A percentile compares a stretch with the other conserved stretches of the same genome.
Evolutionary conservation across 92 coral and sea anemone genomes (phyloP).

Genomic region (Porites divaricata): DNA sequence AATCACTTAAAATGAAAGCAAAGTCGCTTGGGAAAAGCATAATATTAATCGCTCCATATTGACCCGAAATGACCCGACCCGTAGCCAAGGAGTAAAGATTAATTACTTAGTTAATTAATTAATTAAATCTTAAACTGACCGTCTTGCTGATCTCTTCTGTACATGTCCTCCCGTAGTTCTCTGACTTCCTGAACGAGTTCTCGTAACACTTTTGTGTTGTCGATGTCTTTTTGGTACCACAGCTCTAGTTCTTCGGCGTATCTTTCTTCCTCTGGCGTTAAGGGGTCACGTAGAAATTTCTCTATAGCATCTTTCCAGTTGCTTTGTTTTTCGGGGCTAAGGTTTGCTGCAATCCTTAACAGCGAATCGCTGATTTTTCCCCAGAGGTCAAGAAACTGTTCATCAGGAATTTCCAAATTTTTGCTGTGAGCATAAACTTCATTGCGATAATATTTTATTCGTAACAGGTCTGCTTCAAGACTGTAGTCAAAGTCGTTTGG

Average conservation of each 20-base stretch:
- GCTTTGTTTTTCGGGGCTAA: conserved; percentile 20
- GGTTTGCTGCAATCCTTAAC: conserved; percentile 45
- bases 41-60: too few species aligned
- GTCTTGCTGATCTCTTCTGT: not conserved
- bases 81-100: too few species aligned
- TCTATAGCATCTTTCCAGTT: conserved; percentile 50
- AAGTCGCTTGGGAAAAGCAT: too few species aligned
- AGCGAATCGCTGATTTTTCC: conserved; percentile 42
- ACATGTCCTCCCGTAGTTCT: not conserved
- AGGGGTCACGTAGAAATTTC: conserved; percentile 22
- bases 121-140: not conserved
- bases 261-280: conserved; percentile 48
- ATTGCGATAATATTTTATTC: conserved; percentile 59
- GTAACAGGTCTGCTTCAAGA: conserved; percentile 49
- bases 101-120: too few species aligned
- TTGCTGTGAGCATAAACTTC: conserved; percentile 48
- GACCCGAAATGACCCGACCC: too few species aligned
- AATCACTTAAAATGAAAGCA: too few species aligned
- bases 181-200: not conserved
- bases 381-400: conserved; percentile 49
- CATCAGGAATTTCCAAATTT: conserved; percentile 50
- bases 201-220: conserved; percentile 17
- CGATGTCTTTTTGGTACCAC: conserved; percentile 63
- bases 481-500: conserved; percentile 30
- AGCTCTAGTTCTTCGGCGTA: conserved; percentile 41